Evolutionary conservation across 2,888 invertebrate genomes (phyloP).

Genomic region (Stenchaetothrips biformis): DNA sequence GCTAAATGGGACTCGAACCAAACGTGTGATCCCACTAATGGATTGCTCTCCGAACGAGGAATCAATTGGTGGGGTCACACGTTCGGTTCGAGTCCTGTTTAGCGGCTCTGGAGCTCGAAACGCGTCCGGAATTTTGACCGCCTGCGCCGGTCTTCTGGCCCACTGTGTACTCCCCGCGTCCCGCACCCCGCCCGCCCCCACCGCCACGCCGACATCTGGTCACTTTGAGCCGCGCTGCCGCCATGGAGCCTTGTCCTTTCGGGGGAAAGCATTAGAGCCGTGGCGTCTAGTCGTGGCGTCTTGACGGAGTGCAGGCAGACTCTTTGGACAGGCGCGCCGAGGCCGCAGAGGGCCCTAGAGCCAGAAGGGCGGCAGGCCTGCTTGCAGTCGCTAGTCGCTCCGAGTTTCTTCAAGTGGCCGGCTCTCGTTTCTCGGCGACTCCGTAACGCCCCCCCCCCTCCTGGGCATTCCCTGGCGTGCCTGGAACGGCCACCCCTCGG

Average conservation of each 20-base stretch:
- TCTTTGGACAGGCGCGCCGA: no score
- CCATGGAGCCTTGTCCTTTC: neutral
- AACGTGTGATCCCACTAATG: no score
- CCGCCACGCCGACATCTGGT: neutral
- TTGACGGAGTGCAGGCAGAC: no score
- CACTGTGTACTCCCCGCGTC: neutral
- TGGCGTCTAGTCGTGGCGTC: no score
- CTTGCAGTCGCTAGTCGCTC: neutral
- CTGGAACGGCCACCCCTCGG: neutral
- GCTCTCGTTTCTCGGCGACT: neutral
- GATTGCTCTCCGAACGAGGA: no score
- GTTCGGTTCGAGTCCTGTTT: no score
- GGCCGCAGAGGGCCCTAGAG: neutral
- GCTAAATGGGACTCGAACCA: no score
- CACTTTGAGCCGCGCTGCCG: neutral
- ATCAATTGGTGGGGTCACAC: no score
- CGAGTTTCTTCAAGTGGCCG: constrained; percentile 5
- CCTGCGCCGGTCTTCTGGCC: no score
- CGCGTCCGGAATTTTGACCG: no score
- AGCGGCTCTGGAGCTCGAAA: no score
- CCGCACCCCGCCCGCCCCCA: neutral
- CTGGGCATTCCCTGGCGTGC: neutral
- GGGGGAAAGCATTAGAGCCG: no score
- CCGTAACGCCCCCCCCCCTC: neutral
- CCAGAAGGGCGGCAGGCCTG: neutral